Base-by-base conservation (phyloP, 2,797 vertebrate genomes). In the Anolis apletophallus region DNA sequence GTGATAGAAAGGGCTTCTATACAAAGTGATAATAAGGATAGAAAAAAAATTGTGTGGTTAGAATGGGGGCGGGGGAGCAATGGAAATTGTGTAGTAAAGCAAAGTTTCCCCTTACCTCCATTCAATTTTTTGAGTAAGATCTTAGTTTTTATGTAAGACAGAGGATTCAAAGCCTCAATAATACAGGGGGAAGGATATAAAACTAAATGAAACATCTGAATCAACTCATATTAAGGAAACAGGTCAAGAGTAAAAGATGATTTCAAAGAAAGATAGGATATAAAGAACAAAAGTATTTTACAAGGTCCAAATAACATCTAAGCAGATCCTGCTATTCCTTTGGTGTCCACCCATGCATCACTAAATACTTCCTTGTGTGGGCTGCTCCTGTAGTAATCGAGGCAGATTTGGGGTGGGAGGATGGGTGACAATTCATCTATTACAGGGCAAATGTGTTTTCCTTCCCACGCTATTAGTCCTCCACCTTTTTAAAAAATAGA, bases 221-320 rank as follows among this genome's bases (percentile, higher is more conserved):
- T 55, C 10, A 73, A 46, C 32, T 80, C 54, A 50, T 67, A 81
- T 46, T 83, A 14, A 19, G 3, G 77, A 84, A 34, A 74, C 85
- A 67, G 89, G 12, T 59, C 50, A 72, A 14, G 32, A 85, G 74
- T 64, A 61, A 67, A 59, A 77, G 83, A 55, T 79, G 14, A 64
- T 80, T 1, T 55, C 55, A 81, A 83, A 77, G 77, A 88, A 93
- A 88, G 36, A 80, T 1, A 72, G 2, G 77, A 92, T 50, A 76
- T 40, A 84, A 77, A 88, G 32, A 92, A 88, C 0, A 57, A 87
- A 91, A 93, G 29, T 21, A 90, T 87, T 59, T 89, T 84, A 64
- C 71, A 84, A 90, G 74, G 34, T 82, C 87, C 92, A 81, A 72
- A 52, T 71, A 86, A 83, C 46, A 85, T 69, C 85, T 76, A 78